Evolutionary conservation across 2,888 invertebrate species (phyloP).

Genomic region (Embidobia sp.): DNA sequence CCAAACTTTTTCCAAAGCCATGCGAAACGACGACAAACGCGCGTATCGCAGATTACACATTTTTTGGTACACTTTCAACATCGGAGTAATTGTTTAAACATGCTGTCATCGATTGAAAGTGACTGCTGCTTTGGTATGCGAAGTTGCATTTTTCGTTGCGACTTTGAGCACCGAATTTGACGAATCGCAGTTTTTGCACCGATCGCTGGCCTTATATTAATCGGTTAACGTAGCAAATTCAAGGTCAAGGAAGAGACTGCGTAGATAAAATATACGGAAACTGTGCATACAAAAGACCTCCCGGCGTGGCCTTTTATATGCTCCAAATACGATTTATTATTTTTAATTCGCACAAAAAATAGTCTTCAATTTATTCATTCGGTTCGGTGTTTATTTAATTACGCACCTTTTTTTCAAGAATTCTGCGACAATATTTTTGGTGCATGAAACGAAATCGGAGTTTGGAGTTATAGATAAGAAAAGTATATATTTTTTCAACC

Average conservation of each 20-base stretch:
- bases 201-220: constrained; percentile 37
- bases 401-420: too few species aligned
- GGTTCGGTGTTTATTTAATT: too few species aligned
- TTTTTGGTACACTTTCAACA: too few species aligned
- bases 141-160: background rate
- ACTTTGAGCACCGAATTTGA: background rate
- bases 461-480: too few species aligned
- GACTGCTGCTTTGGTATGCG: too few species aligned
- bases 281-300: constrained; percentile 16
- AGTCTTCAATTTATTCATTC: background rate
- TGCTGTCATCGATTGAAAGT: too few species aligned
- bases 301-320: constrained; percentile 51
- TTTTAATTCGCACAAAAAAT: constrained; percentile 5
- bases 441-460: too few species aligned
- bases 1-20: background rate
- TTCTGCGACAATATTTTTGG: too few species aligned
- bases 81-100: too few species aligned
- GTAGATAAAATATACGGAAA: constrained; percentile 41
- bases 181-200: constrained; percentile 5
- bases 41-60: too few species aligned
- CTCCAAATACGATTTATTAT: constrained; percentile 61
- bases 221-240: constrained; percentile 50
- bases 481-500: too few species aligned
- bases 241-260: constrained; percentile 61
- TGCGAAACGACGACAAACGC: too few species aligned